Conservation (phyloP, 92 coral and sea anemone species). For the Porites divaricata region DNA sequence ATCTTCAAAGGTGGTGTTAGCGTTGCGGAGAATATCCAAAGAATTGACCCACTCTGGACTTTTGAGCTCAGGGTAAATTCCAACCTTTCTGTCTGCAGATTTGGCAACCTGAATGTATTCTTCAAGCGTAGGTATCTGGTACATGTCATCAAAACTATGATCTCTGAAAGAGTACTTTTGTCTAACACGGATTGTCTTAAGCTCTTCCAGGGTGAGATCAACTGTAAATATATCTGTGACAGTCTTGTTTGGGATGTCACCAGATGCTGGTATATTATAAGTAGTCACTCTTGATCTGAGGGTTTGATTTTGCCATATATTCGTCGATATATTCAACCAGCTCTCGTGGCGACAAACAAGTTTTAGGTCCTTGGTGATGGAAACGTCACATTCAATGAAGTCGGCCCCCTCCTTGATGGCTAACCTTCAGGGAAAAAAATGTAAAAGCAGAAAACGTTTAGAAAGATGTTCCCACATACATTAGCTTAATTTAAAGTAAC, state of each 20-base stretch:
- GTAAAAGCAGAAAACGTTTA: neutral
- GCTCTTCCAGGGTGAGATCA: conserved; percentile 31
- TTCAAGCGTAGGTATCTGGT: conserved; percentile 28
- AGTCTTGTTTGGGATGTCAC: neutral
- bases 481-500: too few relatives aligned
- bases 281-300: conserved; percentile 14
- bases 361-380: conserved; percentile 30
- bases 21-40: conserved; percentile 11
- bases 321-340: conserved; percentile 34
- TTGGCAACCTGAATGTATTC: conserved; percentile 32
- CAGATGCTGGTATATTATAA: neutral
- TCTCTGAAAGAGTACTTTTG: conserved; percentile 38
- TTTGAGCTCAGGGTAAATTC: conserved; percentile 39
- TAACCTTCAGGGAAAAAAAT: neutral
- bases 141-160: conserved; percentile 22
- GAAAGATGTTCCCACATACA: neutral
- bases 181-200: conserved; percentile 24
- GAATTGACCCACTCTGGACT: conserved; percentile 37
- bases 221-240: conserved; percentile 30
- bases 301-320: conserved; percentile 20
- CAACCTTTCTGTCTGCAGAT: conserved; percentile 9
- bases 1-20: conserved; percentile 37
- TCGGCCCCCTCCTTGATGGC: conserved; percentile 35
- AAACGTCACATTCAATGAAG: conserved; percentile 38
- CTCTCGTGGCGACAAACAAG: conserved; percentile 35